Base-by-base conservation (phyloP, 1,140 invertebrate species). In the Zaprionus capensis region DNA sequence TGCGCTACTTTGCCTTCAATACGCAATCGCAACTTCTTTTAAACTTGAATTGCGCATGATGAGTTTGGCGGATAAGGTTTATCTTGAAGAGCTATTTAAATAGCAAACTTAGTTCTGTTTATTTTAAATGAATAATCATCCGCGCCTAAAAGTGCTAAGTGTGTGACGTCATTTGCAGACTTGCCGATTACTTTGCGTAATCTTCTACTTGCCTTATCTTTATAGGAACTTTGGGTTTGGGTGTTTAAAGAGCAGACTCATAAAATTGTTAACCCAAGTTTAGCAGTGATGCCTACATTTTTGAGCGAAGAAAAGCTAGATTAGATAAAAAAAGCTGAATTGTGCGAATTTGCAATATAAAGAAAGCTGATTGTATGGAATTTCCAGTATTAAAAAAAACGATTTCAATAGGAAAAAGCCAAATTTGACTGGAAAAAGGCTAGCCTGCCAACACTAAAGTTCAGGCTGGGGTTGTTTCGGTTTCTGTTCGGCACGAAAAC, bases 401-500 rank as follows among this genome's bases (percentile, higher is more conserved):
- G 3, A 11, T 34, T 11, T 11, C 3, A 34, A 11, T 11, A 11
- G 31, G 2, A 31, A 34, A 34, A 11, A 11, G 0, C 31, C 9
- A 11, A 7, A 11, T 34, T 34, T 7, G 9, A 4, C 31, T 7
- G 9, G 0, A 34, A 34, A 34, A 34, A 11, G 4, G 31, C 31
- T 34, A 3, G 9, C 9, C 9, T 11, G 31, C 9, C 31, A 34
- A 34, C 31, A 34, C 31, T 34, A 9, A 34, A 34, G 31, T 34
- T 46, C n/a, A 46, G 7, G 41, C 41, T 46, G 41, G 41, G 41
- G n/a, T 46, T 17, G 6, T 20, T 20, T 74, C 57, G 71, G 65
- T 36, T 68, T 1, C 22, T 7, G 36, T 61, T 46, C 46, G 64
- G 12, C 28, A 12, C 7, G 15, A 62, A 69, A 74, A 74, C 71